Evolutionary conservation across 2,888 invertebrate genomes (phyloP), one percentile per base, ranked within the genome.

Genomic region (Germaria angustata): DNA sequence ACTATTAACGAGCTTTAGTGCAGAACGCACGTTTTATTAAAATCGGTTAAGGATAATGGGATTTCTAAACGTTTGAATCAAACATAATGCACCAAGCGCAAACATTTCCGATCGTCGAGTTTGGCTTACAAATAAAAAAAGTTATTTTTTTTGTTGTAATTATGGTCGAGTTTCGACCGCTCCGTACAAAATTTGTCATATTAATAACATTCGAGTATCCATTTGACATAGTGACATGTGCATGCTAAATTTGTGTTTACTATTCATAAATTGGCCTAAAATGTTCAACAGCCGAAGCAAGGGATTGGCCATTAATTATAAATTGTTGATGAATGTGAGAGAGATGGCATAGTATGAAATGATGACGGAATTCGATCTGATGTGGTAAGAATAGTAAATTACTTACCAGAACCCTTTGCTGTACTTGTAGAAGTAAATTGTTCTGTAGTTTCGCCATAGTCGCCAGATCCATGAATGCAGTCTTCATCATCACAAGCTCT

Each of bases 401-500:
- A 85, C 88, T 88, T 87, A 92, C 92, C 92, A 88, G 92, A 90
- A 63, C 90, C 90, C 84, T 90, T 93, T 0, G 94, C 93, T 59
- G 93, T 93, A 81, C 89, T 90, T 8, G 93, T 93, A 66, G 93
- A 91, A 6, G 90, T 90, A 76, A 91, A 91, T 87, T 87, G 95
- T 86, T 95, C 96, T 3, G 95, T 95, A 79, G 94, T 93, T 87
- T 95, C 94, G 65, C 95, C 94, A 84, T 92, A 93, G 7, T 94
- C 94, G 0, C 97, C 97, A 0, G 96, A 96, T 0, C 96, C 97
- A 85, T 94, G 95, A 77, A 94, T 93, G 87, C 96, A 96, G 88
- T 97, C 97, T 89, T 97, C 97, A 88, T 97, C 97, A 86, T 97
- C 96, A 88, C 95, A 96, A 0, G 94, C 93, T 76, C 93, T 93